A percentile compares a stretch with the other conserved stretches of the same genome.
Conservation (phyloP, 2,113 vertebrate genomes). For the Steatornis caripensis region DNA sequence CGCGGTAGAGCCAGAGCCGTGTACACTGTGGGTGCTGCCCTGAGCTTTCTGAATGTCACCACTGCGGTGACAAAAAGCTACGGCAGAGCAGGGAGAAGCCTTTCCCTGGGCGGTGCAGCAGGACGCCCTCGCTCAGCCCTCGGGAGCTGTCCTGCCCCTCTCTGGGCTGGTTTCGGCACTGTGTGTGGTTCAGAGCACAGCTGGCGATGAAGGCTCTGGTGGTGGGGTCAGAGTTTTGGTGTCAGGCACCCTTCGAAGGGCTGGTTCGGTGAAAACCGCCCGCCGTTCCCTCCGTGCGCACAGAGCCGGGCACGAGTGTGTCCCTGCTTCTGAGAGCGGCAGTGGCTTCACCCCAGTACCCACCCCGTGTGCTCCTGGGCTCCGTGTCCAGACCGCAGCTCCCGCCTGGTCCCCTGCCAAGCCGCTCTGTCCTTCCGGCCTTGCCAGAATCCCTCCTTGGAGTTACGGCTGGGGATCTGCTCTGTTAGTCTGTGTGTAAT, state of each 20-base stretch:
- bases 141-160: accelerated
- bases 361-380: neutral
- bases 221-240: no score
- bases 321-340: accelerated
- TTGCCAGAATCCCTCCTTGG: slow-evolving; percentile 77
- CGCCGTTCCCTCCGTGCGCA: accelerated
- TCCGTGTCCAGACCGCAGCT: neutral
- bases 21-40: neutral
- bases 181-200: accelerated
- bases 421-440: slow-evolving; percentile 70
- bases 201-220: neutral
- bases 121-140: neutral
- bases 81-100: neutral
- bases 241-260: accelerated
- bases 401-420: slow-evolving; percentile 67
- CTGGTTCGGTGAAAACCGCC: neutral
- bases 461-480: slow-evolving; percentile 61
- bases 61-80: neutral
- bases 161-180: neutral
- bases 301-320: accelerated
- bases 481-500: neutral
- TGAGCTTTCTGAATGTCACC: neutral
- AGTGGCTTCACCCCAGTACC: neutral
- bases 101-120: neutral
- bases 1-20: accelerated